phyloP scores from a whole-genome alignment of 1,140 invertebrate species.

The Paralvinella palmiformis region DNA sequence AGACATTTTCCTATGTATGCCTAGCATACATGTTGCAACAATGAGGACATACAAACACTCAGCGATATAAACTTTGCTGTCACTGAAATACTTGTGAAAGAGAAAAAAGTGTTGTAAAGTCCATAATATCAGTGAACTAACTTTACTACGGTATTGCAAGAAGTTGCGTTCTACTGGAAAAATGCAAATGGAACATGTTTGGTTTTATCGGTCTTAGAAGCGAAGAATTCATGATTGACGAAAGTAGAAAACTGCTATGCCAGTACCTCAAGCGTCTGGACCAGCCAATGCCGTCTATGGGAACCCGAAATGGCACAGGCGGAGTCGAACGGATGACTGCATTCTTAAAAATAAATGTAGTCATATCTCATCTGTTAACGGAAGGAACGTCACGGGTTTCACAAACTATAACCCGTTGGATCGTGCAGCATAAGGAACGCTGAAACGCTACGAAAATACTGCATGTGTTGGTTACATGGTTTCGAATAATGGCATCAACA shows the following conservation, averaged over 20 bases:
- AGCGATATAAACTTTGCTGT: not conserved
- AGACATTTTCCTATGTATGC: not conserved
- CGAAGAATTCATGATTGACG: not conserved
- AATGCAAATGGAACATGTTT: not conserved
- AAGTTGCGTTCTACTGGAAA: not conserved
- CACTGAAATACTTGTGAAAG: not conserved
- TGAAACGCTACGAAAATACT: slow-evolving; percentile 23
- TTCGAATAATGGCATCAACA: slow-evolving; percentile 48
- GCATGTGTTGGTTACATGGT: slow-evolving; percentile 51
- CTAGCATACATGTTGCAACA: not conserved
- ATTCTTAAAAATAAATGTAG: not conserved
- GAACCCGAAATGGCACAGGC: not conserved
- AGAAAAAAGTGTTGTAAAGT: not conserved
- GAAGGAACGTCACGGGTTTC: slow-evolving; percentile 22
- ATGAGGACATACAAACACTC: slow-evolving; percentile 2
- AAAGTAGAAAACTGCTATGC: not conserved
- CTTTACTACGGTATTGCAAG: not conserved
- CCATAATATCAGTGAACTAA: not conserved
- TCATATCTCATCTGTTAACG: not conserved
- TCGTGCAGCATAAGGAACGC: slow-evolving; percentile 23
- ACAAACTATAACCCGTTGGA: slow-evolving; percentile 29
- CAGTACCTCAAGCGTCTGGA: not conserved
- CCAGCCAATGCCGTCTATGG: not conserved
- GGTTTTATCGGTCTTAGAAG: not conserved
- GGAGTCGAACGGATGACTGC: not conserved